A percentile compares a stretch with the other conserved stretches of the same genome.
These are phyloP conservation scores for Barbus barbus DNA, from an alignment of 2,113 vertebrate genomes.

Conservation along the genomic window DNA sequence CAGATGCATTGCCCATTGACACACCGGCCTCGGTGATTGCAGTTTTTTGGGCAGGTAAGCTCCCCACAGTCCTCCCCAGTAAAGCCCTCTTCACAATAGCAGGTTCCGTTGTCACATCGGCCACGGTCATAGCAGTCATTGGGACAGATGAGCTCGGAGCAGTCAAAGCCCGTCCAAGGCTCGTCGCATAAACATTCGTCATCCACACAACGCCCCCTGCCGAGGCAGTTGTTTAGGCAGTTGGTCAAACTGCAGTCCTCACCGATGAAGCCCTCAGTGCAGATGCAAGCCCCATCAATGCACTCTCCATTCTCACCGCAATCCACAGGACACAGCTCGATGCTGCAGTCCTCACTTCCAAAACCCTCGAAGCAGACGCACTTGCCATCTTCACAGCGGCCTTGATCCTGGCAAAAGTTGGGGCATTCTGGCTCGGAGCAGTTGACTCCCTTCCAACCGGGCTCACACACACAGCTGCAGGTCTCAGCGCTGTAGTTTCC, in stretches of 20 bases:
- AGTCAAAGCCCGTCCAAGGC: conserved; percentile 92
- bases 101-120: conserved; percentile 92
- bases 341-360: conserved; percentile 80
- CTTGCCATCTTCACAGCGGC: conserved; percentile 84
- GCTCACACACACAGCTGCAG: conserved; percentile 82
- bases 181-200: conserved; percentile 87
- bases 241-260: conserved; percentile 84
- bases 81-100: conserved; percentile 88
- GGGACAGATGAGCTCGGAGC: conserved; percentile 91
- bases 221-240: conserved; percentile 89
- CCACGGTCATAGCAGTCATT: conserved; percentile 95
- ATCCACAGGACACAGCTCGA: conserved; percentile 82
- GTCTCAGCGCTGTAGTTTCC: conserved; percentile 89
- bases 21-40: conserved; percentile 80
- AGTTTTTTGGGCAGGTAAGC: conserved; percentile 83
- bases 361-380: conserved; percentile 93
- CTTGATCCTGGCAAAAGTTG: conserved; percentile 92
- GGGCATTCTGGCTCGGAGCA: conserved; percentile 86
- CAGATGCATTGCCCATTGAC: conserved; percentile 87
- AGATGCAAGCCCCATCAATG: conserved; percentile 82
- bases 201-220: conserved; percentile 86
- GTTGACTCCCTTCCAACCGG: conserved; percentile 84
- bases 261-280: conserved; percentile 84
- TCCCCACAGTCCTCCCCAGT: conserved; percentile 87
- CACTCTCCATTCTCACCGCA: conserved; percentile 86